phyloP scores from a whole-genome alignment of 2,797 vertebrate genomes.

The Triplophysa bombifrons region DNA sequence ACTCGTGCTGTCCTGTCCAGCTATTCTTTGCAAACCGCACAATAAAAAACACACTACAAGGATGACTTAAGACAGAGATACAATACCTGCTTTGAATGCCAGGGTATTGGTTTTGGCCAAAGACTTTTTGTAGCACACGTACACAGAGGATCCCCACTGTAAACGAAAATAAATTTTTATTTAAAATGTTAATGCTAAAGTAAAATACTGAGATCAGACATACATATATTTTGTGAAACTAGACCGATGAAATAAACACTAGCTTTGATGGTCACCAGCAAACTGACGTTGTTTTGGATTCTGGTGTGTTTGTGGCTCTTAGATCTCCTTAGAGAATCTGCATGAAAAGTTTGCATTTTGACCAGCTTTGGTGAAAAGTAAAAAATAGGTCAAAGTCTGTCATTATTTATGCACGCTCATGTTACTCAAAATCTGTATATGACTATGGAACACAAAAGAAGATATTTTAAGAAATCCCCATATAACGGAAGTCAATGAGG shows the following conservation, averaged over 20 bases:
- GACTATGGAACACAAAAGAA: too few relatives aligned
- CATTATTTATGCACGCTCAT: too few relatives aligned
- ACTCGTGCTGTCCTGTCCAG: neutral
- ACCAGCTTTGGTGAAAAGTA: too few relatives aligned
- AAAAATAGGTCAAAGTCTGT: too few relatives aligned
- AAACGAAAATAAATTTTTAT: constrained; percentile 8
- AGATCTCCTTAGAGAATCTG: neutral
- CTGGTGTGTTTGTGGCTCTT: neutral
- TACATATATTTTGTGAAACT: neutral
- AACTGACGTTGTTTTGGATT: neutral
- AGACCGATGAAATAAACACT: neutral
- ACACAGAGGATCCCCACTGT: constrained; percentile 96
- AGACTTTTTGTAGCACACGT: constrained; percentile 97
- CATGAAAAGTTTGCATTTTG: neutral
- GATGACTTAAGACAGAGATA: neutral
- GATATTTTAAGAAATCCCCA: too few relatives aligned
- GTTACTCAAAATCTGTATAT: too few relatives aligned
- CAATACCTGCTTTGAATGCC: constrained; percentile 82
- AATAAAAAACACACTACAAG: constrained; percentile 12
- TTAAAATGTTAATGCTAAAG: neutral
- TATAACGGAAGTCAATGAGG: too few relatives aligned
- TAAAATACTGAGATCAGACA: neutral
- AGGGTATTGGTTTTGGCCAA: constrained; percentile 95
- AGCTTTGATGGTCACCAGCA: neutral
- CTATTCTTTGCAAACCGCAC: neutral